Percentiles rank a stretch among this genome's conserved stretches.
These are phyloP conservation scores for Ceyx erithaca DNA, from an alignment of 2,797 vertebrate species.

Conservation along the genomic window DNA sequence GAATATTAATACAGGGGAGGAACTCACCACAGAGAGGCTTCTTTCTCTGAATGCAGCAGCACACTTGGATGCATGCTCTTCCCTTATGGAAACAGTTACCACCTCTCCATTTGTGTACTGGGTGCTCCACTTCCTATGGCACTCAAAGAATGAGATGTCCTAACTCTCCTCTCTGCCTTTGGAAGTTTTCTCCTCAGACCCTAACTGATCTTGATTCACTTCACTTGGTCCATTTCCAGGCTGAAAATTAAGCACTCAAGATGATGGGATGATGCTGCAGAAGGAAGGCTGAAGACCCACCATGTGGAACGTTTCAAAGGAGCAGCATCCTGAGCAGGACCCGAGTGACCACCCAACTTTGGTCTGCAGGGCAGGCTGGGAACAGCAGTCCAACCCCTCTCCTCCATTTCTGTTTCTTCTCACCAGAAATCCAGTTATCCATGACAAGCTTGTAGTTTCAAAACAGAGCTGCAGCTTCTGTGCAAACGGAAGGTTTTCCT, in stretches of 20 bases:
- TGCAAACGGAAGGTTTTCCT: background rate
- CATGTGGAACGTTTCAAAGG: background rate
- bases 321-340: background rate
- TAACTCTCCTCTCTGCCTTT: background rate
- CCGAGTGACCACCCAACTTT: background rate
- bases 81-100: background rate
- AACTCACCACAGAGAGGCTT: background rate
- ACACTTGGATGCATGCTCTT: background rate
- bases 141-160: background rate
- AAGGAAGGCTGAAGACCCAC: conserved; percentile 3
- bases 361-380: background rate
- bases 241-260: conserved; percentile 31
- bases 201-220: conserved; percentile 37
- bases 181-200: conserved; percentile 18
- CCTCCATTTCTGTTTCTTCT: background rate
- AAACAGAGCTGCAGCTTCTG: background rate
- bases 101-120: background rate
- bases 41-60: background rate
- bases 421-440: background rate
- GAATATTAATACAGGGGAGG: background rate
- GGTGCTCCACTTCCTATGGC: background rate
- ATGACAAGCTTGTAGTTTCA: background rate
- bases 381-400: background rate
- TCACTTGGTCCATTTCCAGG: conserved; percentile 37
- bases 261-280: background rate